A percentile compares a stretch with the other conserved stretches of the same genome.
Conservation (phyloP, 1,140 invertebrate species). For the Drosophila novamexicana region DNA sequence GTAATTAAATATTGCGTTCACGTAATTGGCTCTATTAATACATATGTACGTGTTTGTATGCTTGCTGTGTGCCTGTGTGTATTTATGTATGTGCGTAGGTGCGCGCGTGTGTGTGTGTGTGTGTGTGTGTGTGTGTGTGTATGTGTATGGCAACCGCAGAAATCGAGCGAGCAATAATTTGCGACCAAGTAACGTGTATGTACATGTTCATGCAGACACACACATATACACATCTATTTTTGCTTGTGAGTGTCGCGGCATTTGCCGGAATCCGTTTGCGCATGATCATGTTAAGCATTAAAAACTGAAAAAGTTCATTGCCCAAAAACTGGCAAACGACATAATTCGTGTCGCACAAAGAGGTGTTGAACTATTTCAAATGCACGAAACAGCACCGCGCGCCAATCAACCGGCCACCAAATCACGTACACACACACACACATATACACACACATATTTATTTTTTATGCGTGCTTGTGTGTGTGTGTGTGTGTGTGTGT, state of each 20-base stretch:
- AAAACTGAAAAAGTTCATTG: conserved; percentile 50
- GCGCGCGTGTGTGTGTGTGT: not conserved
- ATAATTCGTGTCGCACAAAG: conserved; percentile 48
- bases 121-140: not conserved
- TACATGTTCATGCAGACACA: not conserved
- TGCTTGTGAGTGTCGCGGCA: conserved; percentile 2
- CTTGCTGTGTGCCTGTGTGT: not conserved
- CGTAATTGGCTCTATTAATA: conserved; percentile 55
- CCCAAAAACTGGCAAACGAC: conserved; percentile 52
- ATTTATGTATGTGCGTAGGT: conserved; percentile 2
- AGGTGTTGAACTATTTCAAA: conserved; percentile 60
- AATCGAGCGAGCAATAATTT: conserved; percentile 20
- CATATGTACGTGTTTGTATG: not conserved
- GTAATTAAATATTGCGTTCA: conserved; percentile 62
- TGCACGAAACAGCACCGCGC: conserved; percentile 28
- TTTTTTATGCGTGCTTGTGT: too few relatives aligned
- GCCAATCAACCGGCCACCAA: conserved; percentile 11
- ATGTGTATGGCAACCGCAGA: not conserved
- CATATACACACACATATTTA: not conserved
- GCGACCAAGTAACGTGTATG: conserved; percentile 19
- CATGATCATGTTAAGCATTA: conserved; percentile 49
- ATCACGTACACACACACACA: conserved; percentile 16
- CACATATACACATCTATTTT: not conserved
- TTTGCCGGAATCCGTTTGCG: conserved; percentile 28
- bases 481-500: not conserved